Base-by-base conservation (phyloP, 2,113 vertebrate genomes). In the Aegithalos caudatus region DNA sequence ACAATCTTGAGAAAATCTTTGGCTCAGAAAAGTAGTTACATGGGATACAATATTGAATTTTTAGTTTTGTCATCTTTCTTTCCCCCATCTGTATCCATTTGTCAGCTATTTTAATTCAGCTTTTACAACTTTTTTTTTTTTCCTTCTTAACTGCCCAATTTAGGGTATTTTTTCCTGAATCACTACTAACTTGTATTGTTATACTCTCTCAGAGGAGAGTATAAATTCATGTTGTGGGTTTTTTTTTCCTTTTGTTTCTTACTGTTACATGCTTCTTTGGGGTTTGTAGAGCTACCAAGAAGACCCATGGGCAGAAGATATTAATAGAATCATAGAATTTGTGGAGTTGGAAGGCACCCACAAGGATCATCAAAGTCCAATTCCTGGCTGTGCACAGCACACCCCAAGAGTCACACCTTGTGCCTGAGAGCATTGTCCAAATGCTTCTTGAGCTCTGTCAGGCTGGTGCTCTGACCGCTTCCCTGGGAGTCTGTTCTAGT, bases 381-480 rank as follows among this genome's bases (percentile, higher is more conserved):
- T 6, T 6, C n/a, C 24, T 40, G 19, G n/a, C 38, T 13, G 13
- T 60, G n/a, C 53, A 25, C 45, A 60, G 33, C 4, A 29, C 33
- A 10, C 6, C 17, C 20, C 47, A 60, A 6, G 24, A n/a, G 9
- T n/a, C 24, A 53, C n/a, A 15, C 6, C 6, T 1, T 15, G 9
- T 35, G 9, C n/a, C 40, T 22, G 38, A 29, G 24, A 31, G 9
- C 8, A 8, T 10, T 47, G 24, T 67, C 7, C 24, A 60, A 60
- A 45, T 1, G 0, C 37, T 40, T 61, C 6, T n/a, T 40, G 45
- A 35, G 1, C 17, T 74, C 23, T 17, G 8, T 23, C 45, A n/a
- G 19, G 9, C 24, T 81, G 9, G 13, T 35, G 21, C 53, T 40
- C 51, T 14, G 20, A 19, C 38, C 17, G 11, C 24, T 53, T 3